phyloP scores from a whole-genome alignment of 2,888 invertebrate species.

The Chrysotoxum bicinctum region DNA sequence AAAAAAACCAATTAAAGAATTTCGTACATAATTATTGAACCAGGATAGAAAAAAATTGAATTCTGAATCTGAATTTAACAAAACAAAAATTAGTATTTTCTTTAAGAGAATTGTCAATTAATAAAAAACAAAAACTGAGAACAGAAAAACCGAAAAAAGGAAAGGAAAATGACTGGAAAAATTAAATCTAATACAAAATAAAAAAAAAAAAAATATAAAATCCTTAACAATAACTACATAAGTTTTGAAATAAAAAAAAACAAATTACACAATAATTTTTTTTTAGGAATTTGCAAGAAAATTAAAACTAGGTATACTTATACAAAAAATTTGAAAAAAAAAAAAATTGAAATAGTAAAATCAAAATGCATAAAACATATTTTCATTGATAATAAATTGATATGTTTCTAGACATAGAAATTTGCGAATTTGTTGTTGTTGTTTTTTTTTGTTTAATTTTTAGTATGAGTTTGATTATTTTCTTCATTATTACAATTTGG shows the following conservation, averaged over 20 bases:
- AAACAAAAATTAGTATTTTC: background rate
- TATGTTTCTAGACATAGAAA: conserved; percentile 60
- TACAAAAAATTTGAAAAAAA: conserved; percentile 20
- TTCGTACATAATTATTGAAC: conserved; percentile 10
- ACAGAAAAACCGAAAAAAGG: background rate
- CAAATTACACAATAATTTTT: conserved; percentile 4
- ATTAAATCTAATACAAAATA: conserved; percentile 21
- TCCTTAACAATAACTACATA: conserved; percentile 41
- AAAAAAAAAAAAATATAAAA: conserved; percentile 12
- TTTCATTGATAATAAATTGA: conserved; percentile 29
- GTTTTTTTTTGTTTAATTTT: conserved; percentile 33
- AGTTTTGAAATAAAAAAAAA: conserved; percentile 5
- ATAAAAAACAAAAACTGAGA: conserved; percentile 21
- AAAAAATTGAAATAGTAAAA: background rate
- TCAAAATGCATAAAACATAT: conserved; percentile 25
- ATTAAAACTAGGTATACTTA: background rate
- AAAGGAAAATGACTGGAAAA: conserved; percentile 37
- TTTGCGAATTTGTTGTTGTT: conserved; percentile 26
- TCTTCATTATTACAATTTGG: conserved; percentile 74
- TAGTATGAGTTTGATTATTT: conserved; percentile 69
- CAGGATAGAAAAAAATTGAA: conserved; percentile 21
- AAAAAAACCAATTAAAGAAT: conserved; percentile 14
- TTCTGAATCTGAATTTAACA: conserved; percentile 3
- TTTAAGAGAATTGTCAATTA: conserved; percentile 20
- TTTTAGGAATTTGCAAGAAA: conserved; percentile 1